Evolutionary conservation across 2,888 invertebrate genomes (phyloP), one percentile per base, ranked within the genome.

Genomic region (Lasioglossum calceatum): DNA sequence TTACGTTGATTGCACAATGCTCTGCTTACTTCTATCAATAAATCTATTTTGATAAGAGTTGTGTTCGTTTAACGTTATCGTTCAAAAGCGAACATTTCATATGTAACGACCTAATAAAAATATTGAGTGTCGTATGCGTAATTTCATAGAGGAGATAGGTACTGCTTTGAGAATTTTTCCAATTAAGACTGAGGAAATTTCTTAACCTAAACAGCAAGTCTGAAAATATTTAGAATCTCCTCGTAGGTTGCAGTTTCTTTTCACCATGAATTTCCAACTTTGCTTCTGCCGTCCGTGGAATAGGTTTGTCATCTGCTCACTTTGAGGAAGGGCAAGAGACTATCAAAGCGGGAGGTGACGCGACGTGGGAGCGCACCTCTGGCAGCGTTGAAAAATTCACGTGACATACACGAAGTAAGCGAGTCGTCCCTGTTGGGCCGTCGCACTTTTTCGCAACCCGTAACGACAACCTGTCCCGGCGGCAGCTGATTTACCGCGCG

Each of bases 401-500:
- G 27, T 39, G 44, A 14, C 47, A 42, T 42, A 14, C 16, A n/a
- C 12, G 39, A 10, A 8, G 23, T 5, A n/a, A 67, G 58, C 44
- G 72, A n/a, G n/a, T 27, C 67, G 64, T 61, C 64, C 16, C 71
- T 42, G 32, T 75, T 10, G 42, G 67, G 54, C 50, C 36, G 76
- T n/a, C 58, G 67, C 77, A 85, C 47, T 42, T 74, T 61, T 72
- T 47, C 79, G 73, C 84, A 74, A 32, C 47, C 44, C 50, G 39
- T 58, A 70, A 32, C 74, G 47, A 54, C 64, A 70, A 77, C 72
- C 71, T 82, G 72, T 87, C 58, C 42, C 81, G 23, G 50, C 70
- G 79, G 32, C 85, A 73, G 76, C 80, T 89, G 87, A 88, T 88
- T 91, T 89, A 85, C 80, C 82, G 80, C 84, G 75, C 75, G 81